Evolutionary conservation across 2,797 vertebrate species (phyloP).

Genomic region (Myripristis jacobus): DNA sequence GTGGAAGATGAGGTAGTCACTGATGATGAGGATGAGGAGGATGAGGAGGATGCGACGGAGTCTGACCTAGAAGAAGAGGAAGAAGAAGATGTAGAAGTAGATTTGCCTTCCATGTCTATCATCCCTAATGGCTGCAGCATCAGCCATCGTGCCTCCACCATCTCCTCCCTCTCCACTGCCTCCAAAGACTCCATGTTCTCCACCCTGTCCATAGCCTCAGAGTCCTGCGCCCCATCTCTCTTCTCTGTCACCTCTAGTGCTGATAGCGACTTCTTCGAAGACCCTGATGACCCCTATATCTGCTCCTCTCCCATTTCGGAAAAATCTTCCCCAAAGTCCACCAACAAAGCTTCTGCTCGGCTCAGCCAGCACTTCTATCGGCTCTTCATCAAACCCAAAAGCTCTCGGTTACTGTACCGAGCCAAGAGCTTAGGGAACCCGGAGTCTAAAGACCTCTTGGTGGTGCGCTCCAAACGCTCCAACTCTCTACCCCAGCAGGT

Average conservation of each 20-base stretch:
- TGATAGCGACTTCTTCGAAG: slow-evolving; percentile 94
- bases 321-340: slow-evolving; percentile 62
- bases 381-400: slow-evolving; percentile 86
- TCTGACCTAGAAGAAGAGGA: slow-evolving; percentile 74
- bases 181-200: slow-evolving; percentile 90
- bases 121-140: slow-evolving; percentile 62
- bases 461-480: slow-evolving; percentile 88
- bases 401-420: slow-evolving; percentile 81
- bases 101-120: slow-evolving; percentile 40
- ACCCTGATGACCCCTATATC: slow-evolving; percentile 85
- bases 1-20: slow-evolving; percentile 73
- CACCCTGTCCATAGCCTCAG: slow-evolving; percentile 82
- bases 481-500: slow-evolving; percentile 92
- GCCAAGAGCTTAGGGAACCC: slow-evolving; percentile 90
- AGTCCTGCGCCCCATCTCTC: slow-evolving; percentile 85
- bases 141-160: slow-evolving; percentile 84
- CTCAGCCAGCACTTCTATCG: slow-evolving; percentile 87
- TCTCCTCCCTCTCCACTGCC: slow-evolving; percentile 82
- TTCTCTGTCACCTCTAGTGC: slow-evolving; percentile 88
- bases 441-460: slow-evolving; percentile 70
- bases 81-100: slow-evolving; percentile 57
- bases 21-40: slow-evolving; percentile 74
- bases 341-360: slow-evolving; percentile 62
- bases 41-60: slow-evolving; percentile 66
- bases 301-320: slow-evolving; percentile 55